Evolutionary conservation across 2,888 invertebrate genomes (phyloP).

Genomic region (Brassicogethes aeneus): DNA sequence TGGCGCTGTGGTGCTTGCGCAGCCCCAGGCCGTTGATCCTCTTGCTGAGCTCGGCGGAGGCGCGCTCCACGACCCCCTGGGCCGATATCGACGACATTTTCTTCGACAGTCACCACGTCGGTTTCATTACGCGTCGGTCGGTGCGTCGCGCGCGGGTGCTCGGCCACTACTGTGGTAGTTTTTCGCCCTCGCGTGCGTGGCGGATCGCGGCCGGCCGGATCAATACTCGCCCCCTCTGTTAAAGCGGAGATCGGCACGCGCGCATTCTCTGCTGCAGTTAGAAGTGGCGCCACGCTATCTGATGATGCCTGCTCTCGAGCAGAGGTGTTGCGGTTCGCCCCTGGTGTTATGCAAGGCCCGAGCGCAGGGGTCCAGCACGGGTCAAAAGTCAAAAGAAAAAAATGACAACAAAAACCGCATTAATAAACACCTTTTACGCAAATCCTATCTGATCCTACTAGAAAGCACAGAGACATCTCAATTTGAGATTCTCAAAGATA

Average conservation of each 20-base stretch:
- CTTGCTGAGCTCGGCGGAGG: slow-evolving; percentile 82
- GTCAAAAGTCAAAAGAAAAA: too few species aligned
- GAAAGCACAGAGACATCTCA: too few species aligned
- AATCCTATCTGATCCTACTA: too few species aligned
- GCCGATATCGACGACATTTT: slow-evolving; percentile 75
- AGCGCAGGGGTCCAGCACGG: too few species aligned
- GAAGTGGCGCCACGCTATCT: slow-evolving; percentile 2
- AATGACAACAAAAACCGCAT: too few species aligned
- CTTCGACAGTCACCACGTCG: slow-evolving; percentile 13
- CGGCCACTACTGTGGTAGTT: slow-evolving; percentile 12
- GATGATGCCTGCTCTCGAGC: too few species aligned
- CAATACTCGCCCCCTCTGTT: slow-evolving; percentile 18
- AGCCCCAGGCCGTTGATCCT: slow-evolving; percentile 71
- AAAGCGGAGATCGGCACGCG: slow-evolving; percentile 9
- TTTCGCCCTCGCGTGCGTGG: slow-evolving; percentile 11
- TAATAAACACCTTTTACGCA: too few species aligned
- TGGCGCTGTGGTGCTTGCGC: slow-evolving; percentile 38
- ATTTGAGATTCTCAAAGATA: too few species aligned
- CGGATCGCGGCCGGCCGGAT: slow-evolving; percentile 9
- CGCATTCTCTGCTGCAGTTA: not conserved
- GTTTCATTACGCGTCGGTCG: not conserved
- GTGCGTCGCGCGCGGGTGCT: slow-evolving; percentile 9
- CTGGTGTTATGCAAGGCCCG: too few species aligned
- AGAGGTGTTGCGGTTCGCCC: too few species aligned
- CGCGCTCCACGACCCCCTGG: slow-evolving; percentile 85